Evolutionary conservation across 2,797 vertebrate genomes (phyloP), one percentile per base, ranked within the genome.

Genomic region (Decapterus maruadsi): DNA sequence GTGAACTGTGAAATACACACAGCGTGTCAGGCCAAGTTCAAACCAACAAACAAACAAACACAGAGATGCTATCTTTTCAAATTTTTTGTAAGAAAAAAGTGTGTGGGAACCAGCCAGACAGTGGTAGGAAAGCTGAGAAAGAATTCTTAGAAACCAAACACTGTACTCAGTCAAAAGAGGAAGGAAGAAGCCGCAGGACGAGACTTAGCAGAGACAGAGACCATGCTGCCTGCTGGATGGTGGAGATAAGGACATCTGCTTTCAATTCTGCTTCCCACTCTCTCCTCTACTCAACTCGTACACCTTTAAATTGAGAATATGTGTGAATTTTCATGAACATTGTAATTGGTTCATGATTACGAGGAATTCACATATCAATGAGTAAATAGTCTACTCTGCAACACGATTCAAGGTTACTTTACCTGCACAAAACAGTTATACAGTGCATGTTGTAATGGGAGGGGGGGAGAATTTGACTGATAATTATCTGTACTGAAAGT

Each of bases 131-230:
- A 10, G 19, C 60, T 55, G 53, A 22, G 56, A 72, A 26, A 3
- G 8, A 80, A 20, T 85, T 89, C 65, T 75, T 67, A 56, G 71
- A 78, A 84, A 78, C 67, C 42, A 29, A 75, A 65, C 20, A 8
- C 19, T 70, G 46, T 10, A 26, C 54, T 42, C n/a, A 8, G 16
- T 31, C 14, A 46, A 56, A 83, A 61, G 51, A 80, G 81, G 83
- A 87, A 85, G 71, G 69, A 83, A 74, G 60, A 14, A 60, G 43
- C 65, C 55, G 60, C 51, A 45, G 68, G 70, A 71, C 50, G 1
- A 5, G 17, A 42, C 8, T 50, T 29, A 81, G 40, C 60, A 48
- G 1, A 5, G 17, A 42, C 8, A 45, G 64, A 58, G 50, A 82
- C 54, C 78, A 22, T 8, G 17, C 4, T 45, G 0, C 29, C 38